A percentile compares a stretch with the other conserved stretches of the same genome.
Conservation (phyloP, 2,888 invertebrate genomes). For the Fragum fragum region DNA sequence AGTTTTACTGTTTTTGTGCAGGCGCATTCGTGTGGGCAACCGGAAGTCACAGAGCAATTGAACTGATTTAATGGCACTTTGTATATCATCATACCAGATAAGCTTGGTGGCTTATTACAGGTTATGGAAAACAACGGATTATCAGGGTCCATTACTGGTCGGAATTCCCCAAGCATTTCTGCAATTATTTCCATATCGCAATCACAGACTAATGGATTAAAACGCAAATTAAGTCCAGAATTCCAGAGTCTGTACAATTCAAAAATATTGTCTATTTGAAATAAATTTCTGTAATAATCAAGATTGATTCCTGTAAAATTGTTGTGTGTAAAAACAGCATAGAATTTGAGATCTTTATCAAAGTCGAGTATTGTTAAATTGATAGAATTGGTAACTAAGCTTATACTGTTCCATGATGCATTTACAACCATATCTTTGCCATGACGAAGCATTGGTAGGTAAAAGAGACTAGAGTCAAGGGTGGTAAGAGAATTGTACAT, state of each 20-base stretch:
- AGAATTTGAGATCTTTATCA: neutral
- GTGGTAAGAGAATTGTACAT: slow-evolving; percentile 36
- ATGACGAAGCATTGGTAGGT: slow-evolving; percentile 7
- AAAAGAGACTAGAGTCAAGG: slow-evolving; percentile 35
- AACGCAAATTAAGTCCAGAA: slow-evolving; percentile 42
- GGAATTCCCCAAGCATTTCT: slow-evolving; percentile 3
- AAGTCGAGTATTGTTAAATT: slow-evolving; percentile 28
- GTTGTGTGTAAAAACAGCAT: slow-evolving; percentile 31
- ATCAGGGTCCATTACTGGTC: slow-evolving; percentile 15
- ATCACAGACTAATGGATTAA: slow-evolving; percentile 59
- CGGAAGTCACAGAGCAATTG: slow-evolving; percentile 43
- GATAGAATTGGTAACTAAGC: slow-evolving; percentile 35
- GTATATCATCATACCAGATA: slow-evolving; percentile 34
- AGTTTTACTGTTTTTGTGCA: slow-evolving; percentile 41
- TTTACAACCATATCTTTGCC: slow-evolving; percentile 7
- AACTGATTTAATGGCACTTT: slow-evolving; percentile 31
- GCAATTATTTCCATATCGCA: slow-evolving; percentile 41
- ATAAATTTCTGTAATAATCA: slow-evolving; percentile 30
- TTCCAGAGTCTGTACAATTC: slow-evolving; percentile 22
- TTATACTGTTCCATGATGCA: slow-evolving; percentile 42
- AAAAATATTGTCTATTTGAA: slow-evolving; percentile 24
- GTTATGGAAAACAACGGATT: slow-evolving; percentile 46
- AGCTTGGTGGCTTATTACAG: slow-evolving; percentile 28
- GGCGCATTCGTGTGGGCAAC: slow-evolving; percentile 40
- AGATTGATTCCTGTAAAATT: slow-evolving; percentile 36